Percentiles rank a stretch among this genome's conserved stretches.
Evolutionary conservation across 2,797 vertebrate species (phyloP).

Genomic region (Phylloscopus collybita): DNA sequence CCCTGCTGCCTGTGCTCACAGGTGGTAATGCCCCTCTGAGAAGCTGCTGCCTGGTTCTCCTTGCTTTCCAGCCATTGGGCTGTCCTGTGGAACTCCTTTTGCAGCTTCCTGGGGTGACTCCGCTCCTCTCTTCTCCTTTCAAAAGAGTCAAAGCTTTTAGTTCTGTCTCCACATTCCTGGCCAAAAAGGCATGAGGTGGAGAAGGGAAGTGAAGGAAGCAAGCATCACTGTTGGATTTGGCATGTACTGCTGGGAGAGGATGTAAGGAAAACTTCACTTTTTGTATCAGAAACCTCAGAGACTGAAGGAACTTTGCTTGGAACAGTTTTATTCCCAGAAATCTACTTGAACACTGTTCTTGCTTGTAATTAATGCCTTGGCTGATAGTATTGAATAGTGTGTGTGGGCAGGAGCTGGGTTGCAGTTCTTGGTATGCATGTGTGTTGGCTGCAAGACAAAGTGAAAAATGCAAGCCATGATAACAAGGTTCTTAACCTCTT

Average conservation of each 20-base stretch:
- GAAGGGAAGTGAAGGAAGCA: neutral
- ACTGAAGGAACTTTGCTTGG: neutral
- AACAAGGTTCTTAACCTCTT: conserved; percentile 30
- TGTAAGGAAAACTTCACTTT: neutral
- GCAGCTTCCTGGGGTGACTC: neutral
- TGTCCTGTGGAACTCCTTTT: neutral
- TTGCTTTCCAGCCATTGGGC: fast-evolving
- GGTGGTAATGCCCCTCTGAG: neutral
- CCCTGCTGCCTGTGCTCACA: fast-evolving
- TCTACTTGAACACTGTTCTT: neutral
- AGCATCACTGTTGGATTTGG: neutral
- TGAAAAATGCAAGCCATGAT: neutral
- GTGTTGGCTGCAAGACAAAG: neutral
- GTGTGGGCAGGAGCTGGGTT: neutral
- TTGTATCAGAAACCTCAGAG: neutral
- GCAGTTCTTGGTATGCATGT: conserved; percentile 1
- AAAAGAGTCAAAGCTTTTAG: neutral
- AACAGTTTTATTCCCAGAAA: neutral
- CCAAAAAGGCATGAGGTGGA: neutral
- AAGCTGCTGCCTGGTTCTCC: neutral
- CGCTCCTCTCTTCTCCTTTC: neutral
- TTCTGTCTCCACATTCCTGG: neutral
- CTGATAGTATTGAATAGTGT: neutral
- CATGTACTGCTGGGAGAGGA: neutral
- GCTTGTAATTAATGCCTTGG: conserved; percentile 9